A percentile compares a stretch with the other conserved stretches of the same genome.
These are phyloP conservation scores for Acromyrmex charruanus DNA, from an alignment of 1,140 invertebrate genomes.

Conservation along the genomic window DNA sequence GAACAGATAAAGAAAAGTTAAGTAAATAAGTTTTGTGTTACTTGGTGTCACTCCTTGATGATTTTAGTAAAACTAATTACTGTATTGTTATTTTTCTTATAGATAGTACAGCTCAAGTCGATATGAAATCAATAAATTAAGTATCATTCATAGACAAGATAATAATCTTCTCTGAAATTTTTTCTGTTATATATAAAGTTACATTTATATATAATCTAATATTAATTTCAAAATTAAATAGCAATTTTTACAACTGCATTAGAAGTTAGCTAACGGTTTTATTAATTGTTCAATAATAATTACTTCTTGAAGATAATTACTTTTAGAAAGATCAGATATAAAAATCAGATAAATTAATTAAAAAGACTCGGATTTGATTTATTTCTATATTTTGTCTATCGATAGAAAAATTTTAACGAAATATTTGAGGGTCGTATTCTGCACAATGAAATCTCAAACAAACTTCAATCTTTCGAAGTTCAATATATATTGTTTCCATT, in stretches of 20 bases:
- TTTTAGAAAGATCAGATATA: background rate
- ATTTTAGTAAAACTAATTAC: background rate
- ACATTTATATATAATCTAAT: conserved; percentile 1
- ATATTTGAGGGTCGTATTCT: background rate
- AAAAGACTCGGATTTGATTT: background rate
- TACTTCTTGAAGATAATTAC: background rate
- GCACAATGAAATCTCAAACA: conserved; percentile 32
- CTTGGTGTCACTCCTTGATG: conserved; percentile 9
- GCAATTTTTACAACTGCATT: background rate
- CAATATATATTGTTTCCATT: background rate
- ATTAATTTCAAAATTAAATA: background rate
- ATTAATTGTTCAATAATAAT: background rate
- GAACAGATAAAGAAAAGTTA: background rate
- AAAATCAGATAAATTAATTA: conserved; percentile 2
- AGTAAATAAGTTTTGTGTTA: background rate
- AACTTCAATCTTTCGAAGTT: background rate
- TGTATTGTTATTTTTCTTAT: background rate
- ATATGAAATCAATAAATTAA: background rate
- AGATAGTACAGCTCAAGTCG: background rate
- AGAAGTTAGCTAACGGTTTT: background rate
- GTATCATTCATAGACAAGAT: background rate
- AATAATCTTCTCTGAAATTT: background rate
- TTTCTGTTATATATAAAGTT: background rate
- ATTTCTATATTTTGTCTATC: background rate
- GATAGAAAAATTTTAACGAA: background rate